Evolutionary conservation across 2,113 vertebrate genomes (phyloP).

Genomic region (Lepisosteus osseus): DNA sequence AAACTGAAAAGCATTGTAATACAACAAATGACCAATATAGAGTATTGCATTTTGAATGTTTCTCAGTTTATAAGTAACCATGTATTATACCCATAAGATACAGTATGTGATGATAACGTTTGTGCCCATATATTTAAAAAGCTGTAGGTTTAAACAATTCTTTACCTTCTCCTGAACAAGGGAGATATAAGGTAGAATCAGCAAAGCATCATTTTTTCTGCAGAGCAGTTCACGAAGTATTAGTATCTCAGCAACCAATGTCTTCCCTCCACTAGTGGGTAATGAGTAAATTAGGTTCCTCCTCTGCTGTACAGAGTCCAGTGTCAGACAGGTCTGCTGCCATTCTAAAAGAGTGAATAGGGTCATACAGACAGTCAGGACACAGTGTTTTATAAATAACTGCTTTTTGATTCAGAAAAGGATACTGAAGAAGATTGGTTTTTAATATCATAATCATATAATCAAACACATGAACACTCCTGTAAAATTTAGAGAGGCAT

Average conservation of each 20-base stretch:
- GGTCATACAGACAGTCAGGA: conserved; percentile 13
- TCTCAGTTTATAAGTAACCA: too few relatives aligned
- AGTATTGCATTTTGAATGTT: too few relatives aligned
- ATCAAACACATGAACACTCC: too few relatives aligned
- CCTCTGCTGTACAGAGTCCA: conserved; percentile 78
- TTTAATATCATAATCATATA: too few relatives aligned
- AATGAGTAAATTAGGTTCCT: conserved; percentile 93
- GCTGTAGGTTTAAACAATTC: not conserved
- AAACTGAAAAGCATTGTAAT: not conserved
- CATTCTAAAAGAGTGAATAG: conserved; percentile 70
- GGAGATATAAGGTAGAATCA: conserved; percentile 89
- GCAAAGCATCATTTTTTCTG: conserved; percentile 81
- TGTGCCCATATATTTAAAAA: not conserved
- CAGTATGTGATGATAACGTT: not conserved
- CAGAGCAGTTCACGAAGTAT: conserved; percentile 89
- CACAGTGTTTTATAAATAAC: not conserved
- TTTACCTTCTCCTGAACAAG: conserved; percentile 96
- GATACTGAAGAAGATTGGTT: too few relatives aligned
- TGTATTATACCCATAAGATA: not conserved
- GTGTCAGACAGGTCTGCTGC: conserved; percentile 87
- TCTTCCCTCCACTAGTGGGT: conserved; percentile 94
- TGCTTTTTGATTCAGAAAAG: too few relatives aligned
- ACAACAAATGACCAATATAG: too few relatives aligned
- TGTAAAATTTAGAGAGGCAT: too few relatives aligned
- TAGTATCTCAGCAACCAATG: conserved; percentile 92